Base-by-base conservation (phyloP, 2,797 vertebrate genomes). In the Schizopygopsis malacanthus region DNA sequence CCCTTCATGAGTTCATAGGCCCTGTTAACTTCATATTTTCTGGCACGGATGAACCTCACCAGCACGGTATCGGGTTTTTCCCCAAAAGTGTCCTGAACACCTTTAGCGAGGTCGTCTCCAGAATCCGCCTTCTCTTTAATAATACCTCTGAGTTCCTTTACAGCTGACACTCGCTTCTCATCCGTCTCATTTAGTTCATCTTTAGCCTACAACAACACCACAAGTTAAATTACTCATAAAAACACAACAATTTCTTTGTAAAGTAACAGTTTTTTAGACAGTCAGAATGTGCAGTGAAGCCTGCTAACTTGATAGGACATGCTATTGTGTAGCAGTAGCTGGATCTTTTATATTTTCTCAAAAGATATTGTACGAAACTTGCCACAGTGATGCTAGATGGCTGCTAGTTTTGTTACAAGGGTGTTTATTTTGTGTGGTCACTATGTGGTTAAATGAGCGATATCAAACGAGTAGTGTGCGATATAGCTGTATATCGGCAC, bases 121-220 rank as follows among this genome's bases (percentile, higher is more conserved):
- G 91, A 88, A 0, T 93, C 93, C 0, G 97, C 97, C 90, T 95
- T 96, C 65, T 96, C 96, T 89, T 94, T 96, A 6, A 98, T 95
- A 25, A 97, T 94, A 0, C 92, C 95, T 87, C 92, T 93, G 88
- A 99, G 95, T 50, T 97, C 97, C 89, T 96, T 96, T 80, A 96
- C 94, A 0, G 94, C 96, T 2, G 86, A 91, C 39, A 92, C 96
- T 4, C 95, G 91, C 85, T 95, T 97, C 93, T 98, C 98, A 22
- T 97, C 96, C 0, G 95, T 97, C 95, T 99, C 98, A 0, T 97
- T 97, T 92, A 99, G 94, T 93, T 99, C 98, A 3, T 99, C 98
- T 92, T 98, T 99, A 0, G 98, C 98, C 98, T 99, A 90, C 5
- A 86, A 78, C 39, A 65, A 82, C 25, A 86, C 7, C 6, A 54